phyloP scores from a whole-genome alignment of 2,797 vertebrate genomes.

The Phrynocephalus guinanensis region DNA sequence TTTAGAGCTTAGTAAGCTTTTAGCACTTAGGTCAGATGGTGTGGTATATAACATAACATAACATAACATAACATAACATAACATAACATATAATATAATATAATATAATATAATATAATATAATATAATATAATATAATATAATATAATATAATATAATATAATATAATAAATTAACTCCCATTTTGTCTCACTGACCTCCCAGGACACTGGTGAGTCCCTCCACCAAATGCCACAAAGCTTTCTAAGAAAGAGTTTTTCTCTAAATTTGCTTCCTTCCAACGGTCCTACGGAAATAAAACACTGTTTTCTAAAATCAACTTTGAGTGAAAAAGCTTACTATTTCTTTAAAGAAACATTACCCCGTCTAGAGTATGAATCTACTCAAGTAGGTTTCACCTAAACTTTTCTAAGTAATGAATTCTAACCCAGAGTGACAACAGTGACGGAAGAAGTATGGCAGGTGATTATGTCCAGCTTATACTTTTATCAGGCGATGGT shows the following conservation, averaged over 20 bases:
- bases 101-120: too few relatives aligned
- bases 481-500: background rate
- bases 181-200: constrained; percentile 84
- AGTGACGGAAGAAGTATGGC: background rate
- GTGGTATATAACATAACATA: too few relatives aligned
- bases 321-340: constrained; percentile 82
- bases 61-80: too few relatives aligned
- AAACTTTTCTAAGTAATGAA: background rate
- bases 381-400: constrained; percentile 56
- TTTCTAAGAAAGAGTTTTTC: constrained; percentile 87
- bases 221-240: constrained; percentile 87
- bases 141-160: too few relatives aligned
- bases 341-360: constrained; percentile 78
- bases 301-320: constrained; percentile 72
- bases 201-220: constrained; percentile 87
- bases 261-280: constrained; percentile 89
- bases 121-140: too few relatives aligned
- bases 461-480: background rate
- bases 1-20: too few relatives aligned
- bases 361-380: constrained; percentile 70
- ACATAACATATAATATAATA: too few relatives aligned
- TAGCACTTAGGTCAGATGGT: too few relatives aligned
- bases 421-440: too few relatives aligned
- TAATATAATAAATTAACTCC: constrained; percentile 45
- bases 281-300: constrained; percentile 89